These are phyloP conservation scores for Rhinichthys klamathensis DNA, from an alignment of 2,113 vertebrate species.

Conservation along the genomic window DNA sequence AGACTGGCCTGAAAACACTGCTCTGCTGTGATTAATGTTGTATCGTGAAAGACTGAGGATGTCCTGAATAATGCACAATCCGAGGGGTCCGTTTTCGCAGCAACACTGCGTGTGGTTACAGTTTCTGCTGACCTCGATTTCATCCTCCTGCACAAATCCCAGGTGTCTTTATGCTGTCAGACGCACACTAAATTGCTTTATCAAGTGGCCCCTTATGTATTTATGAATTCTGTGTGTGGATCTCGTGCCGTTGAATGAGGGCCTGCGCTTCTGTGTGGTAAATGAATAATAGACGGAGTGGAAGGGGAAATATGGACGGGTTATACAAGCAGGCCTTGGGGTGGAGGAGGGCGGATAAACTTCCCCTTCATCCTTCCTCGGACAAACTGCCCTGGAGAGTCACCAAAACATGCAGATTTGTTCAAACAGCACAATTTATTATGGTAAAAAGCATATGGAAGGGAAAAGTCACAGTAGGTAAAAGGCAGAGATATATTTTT, in stretches of 20 bases:
- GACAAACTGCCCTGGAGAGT: constrained; percentile 13
- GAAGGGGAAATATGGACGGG: constrained; percentile 22
- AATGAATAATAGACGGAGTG: constrained; percentile 65
- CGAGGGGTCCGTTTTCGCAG: constrained; percentile 5
- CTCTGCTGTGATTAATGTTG: constrained; percentile 7
- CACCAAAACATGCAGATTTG: constrained; percentile 32
- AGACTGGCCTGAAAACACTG: not conserved
- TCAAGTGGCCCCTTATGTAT: constrained; percentile 32
- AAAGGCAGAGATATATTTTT: constrained; percentile 53
- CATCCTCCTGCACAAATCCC: constrained; percentile 3
- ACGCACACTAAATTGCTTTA: constrained; percentile 37
- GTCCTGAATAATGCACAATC: constrained; percentile 48
- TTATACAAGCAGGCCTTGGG: constrained; percentile 26
- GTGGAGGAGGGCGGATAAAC: constrained; percentile 3
- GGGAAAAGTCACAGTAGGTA: constrained; percentile 44
- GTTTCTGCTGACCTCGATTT: constrained; percentile 43
- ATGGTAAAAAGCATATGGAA: constrained; percentile 28
- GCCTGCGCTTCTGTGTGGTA: constrained; percentile 48
- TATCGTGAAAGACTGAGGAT: not conserved
- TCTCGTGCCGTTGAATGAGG: constrained; percentile 26
- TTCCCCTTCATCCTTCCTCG: constrained; percentile 27
- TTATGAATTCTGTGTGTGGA: constrained; percentile 31
- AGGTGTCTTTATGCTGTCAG: constrained; percentile 36
- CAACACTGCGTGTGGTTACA: not conserved
- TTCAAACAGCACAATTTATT: constrained; percentile 26